Conservation (phyloP, 2,113 vertebrate species). For the Ageneiosus marmoratus region DNA sequence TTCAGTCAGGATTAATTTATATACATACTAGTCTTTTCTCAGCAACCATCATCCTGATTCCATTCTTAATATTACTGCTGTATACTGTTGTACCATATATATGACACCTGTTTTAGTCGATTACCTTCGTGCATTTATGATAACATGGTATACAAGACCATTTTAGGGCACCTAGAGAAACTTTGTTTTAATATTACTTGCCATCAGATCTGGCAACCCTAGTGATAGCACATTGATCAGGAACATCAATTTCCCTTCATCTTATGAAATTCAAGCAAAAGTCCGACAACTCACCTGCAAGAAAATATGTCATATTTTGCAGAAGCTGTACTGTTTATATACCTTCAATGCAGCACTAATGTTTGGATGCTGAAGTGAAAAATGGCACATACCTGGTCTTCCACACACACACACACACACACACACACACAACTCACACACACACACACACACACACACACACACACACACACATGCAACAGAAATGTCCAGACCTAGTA, state of each 20-base stretch:
- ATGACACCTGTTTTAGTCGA: not conserved
- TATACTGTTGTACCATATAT: not conserved
- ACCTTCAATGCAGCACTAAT: slow-evolving; percentile 44
- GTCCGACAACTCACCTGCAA: too few species aligned
- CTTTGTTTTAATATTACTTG: not conserved
- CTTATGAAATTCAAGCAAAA: not conserved
- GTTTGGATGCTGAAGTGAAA: slow-evolving; percentile 43
- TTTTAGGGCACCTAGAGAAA: not conserved
- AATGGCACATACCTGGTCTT: slow-evolving; percentile 40
- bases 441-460: too few species aligned
- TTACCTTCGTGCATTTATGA: not conserved
- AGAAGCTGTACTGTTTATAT: slow-evolving; percentile 29
- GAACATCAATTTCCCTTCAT: not conserved
- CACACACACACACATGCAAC: too few species aligned
- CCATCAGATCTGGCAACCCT: not conserved
- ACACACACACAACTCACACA: slow-evolving; percentile 20
- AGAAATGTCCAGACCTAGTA: not conserved
- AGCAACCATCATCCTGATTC: not conserved
- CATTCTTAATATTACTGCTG: not conserved
- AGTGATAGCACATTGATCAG: not conserved
- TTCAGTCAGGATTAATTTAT: not conserved
- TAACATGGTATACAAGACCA: not conserved
- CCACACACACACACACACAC: slow-evolving; percentile 23
- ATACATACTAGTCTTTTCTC: not conserved
- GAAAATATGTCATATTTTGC: not conserved